Base-by-base conservation (phyloP, 2,888 invertebrate species). In the Drosophila quinaria region DNA sequence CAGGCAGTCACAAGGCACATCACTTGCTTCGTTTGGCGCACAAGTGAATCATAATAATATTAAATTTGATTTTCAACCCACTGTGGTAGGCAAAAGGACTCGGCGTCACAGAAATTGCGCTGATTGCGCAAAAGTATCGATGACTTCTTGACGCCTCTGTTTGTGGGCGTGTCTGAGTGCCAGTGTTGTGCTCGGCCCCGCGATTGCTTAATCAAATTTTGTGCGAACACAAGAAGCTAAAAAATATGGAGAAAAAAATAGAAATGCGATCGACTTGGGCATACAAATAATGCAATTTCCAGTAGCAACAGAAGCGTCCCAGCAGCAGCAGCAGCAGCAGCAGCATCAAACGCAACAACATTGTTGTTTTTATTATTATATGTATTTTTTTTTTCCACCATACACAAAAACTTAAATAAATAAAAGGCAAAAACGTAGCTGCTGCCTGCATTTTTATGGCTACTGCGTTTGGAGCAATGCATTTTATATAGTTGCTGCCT, bases 11-110 rank as follows among this genome's bases (percentile, higher is more conserved):
- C 76, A 76, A 71, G 79, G 79, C 76, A 79, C 78, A 78, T 74
- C 87, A 86, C 89, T 88, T 83, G 89, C 87, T 86, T 83, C 87
- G 80, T 76, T 85, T 80, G 89, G 63, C 70, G 51, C 84, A 90
- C 90, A 90, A 87, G 90, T 90, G 86, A 88, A 87, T 87, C 86
- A 90, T 87, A 87, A 87, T 86, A 86, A 86, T 90, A 90, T 90
- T 87, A 87, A 87, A 87, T 87, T 87, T 90, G 90, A 87, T 88
- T 87, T 88, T 79, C 78, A 89, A 74, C 67, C 87, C 44, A 37
- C 69, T 63, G 81, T 54, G 87, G 82, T 74, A 78, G 74, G 78
- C 73, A 49, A 50, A 60, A 50, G 42, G 58, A 76, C 58, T 4
- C 15, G 4, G 33, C 66, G 71, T 78, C 82, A 66, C 65, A 70